phyloP scores from a whole-genome alignment of 2,888 invertebrate species.

The Ceratothoa steindachneri region DNA sequence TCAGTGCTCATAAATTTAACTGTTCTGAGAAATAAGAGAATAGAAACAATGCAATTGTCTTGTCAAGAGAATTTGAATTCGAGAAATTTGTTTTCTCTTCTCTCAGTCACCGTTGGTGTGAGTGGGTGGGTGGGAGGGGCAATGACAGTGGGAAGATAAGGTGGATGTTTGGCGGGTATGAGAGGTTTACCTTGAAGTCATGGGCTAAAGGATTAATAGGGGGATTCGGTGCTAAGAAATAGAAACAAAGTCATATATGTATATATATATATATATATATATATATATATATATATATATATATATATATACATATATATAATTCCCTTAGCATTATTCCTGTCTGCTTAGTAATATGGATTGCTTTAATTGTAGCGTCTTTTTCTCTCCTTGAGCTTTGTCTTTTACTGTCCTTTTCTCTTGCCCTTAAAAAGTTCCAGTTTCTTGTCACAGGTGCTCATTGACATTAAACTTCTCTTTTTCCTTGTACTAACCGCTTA shows the following conservation, averaged over 20 bases:
- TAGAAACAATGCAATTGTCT: conserved; percentile 4
- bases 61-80: conserved; percentile 1
- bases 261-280: conserved; percentile 13
- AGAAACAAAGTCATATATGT: background rate
- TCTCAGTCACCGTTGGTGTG: background rate
- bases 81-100: background rate
- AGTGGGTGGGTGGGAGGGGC: background rate
- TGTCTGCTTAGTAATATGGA: too few relatives aligned
- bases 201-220: too few relatives aligned
- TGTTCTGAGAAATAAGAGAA: conserved; percentile 1
- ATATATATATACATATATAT: conserved; percentile 13
- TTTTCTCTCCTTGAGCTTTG: too few relatives aligned
- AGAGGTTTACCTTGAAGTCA: too few relatives aligned
- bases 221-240: background rate
- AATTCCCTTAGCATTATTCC: background rate
- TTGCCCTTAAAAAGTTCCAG: too few relatives aligned
- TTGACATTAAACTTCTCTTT: too few relatives aligned
- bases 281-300: conserved; percentile 15
- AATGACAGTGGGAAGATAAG: too few relatives aligned
- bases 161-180: too few relatives aligned
- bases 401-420: too few relatives aligned
- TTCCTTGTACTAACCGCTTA: too few relatives aligned
- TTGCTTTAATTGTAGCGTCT: too few relatives aligned
- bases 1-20: conserved; percentile 6
- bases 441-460: too few relatives aligned